Evolutionary conservation across 1,140 invertebrate species (phyloP).

Genomic region (Coenobita brevimanus): DNA sequence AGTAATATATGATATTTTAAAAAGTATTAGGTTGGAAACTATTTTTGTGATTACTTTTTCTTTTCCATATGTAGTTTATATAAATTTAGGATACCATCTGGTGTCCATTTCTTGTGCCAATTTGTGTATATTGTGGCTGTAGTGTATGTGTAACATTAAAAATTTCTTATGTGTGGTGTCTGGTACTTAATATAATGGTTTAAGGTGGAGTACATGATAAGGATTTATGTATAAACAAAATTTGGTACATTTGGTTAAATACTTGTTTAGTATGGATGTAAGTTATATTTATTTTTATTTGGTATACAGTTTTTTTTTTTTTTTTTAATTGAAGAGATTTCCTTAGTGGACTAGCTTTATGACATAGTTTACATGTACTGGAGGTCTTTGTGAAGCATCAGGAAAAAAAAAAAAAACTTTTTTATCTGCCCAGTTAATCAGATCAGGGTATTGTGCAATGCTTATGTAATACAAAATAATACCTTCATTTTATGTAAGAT

Average conservation of each 20-base stretch:
- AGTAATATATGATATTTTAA: conserved; percentile 57
- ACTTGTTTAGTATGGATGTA: conserved; percentile 53
- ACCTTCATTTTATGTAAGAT: conserved; percentile 29
- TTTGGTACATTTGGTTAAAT: conserved; percentile 32
- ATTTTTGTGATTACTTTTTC: conserved; percentile 65
- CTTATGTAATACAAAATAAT: conserved; percentile 40
- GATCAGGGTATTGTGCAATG: conserved; percentile 47
- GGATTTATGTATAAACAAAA: conserved; percentile 59
- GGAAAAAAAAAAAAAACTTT: conserved; percentile 7
- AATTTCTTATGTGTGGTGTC: conserved; percentile 66
- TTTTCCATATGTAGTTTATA: conserved; percentile 66
- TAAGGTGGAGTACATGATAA: conserved; percentile 61
- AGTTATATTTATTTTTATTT: conserved; percentile 63
- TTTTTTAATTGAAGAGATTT: conserved; percentile 19
- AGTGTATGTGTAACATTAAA: conserved; percentile 66
- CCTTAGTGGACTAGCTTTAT: conserved; percentile 31
- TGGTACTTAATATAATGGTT: conserved; percentile 65
- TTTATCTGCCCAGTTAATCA: neutral
- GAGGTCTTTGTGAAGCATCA: conserved; percentile 65
- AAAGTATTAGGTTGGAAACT: conserved; percentile 59
- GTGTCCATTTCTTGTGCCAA: conserved; percentile 60
- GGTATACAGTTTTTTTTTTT: conserved; percentile 34
- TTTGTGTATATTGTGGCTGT: conserved; percentile 64
- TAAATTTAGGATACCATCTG: conserved; percentile 48
- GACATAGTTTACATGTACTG: conserved; percentile 42